phyloP scores from a whole-genome alignment of 2,888 invertebrate genomes.

The Neoascia interrupta region DNA sequence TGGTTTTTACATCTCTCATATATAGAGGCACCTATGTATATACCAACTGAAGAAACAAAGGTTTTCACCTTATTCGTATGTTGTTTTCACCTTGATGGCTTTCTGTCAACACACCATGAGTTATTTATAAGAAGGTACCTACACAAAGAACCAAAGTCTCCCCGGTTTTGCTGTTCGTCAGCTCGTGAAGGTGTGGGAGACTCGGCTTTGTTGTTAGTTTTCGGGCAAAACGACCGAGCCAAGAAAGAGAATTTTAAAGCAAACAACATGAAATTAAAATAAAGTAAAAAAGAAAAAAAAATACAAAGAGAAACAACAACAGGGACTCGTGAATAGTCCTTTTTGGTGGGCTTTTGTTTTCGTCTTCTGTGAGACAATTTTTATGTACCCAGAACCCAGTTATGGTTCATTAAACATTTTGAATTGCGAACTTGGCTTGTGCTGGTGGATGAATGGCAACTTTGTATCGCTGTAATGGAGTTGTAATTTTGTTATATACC shows the following conservation, averaged over 20 bases:
- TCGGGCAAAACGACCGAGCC: too few species aligned
- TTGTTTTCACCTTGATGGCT: slow-evolving; percentile 17
- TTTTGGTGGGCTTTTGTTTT: slow-evolving; percentile 3
- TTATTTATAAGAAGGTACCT: slow-evolving; percentile 22
- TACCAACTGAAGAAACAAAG: background rate
- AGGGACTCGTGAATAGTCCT: too few species aligned
- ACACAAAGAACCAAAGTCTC: too few species aligned
- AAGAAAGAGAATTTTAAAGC: too few species aligned
- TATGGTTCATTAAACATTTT: slow-evolving; percentile 63
- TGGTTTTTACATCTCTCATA: too few species aligned
- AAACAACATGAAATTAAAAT: too few species aligned
- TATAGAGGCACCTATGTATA: too few species aligned
- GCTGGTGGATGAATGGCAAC: background rate
- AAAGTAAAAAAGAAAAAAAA: too few species aligned
- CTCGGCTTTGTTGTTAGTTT: background rate
- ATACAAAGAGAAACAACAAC: too few species aligned
- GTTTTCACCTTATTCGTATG: background rate
- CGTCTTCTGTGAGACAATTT: slow-evolving; percentile 23
- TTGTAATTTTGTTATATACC: slow-evolving; percentile 35
- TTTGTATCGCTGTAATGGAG: slow-evolving; percentile 34
- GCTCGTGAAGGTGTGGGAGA: too few species aligned
- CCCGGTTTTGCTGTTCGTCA: too few species aligned
- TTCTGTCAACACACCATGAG: slow-evolving; percentile 43
- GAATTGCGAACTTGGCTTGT: slow-evolving; percentile 40
- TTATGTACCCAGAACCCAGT: slow-evolving; percentile 43